Evolutionary conservation across 2,888 invertebrate genomes (phyloP).

Genomic region (Cheilosia scutellata): DNA sequence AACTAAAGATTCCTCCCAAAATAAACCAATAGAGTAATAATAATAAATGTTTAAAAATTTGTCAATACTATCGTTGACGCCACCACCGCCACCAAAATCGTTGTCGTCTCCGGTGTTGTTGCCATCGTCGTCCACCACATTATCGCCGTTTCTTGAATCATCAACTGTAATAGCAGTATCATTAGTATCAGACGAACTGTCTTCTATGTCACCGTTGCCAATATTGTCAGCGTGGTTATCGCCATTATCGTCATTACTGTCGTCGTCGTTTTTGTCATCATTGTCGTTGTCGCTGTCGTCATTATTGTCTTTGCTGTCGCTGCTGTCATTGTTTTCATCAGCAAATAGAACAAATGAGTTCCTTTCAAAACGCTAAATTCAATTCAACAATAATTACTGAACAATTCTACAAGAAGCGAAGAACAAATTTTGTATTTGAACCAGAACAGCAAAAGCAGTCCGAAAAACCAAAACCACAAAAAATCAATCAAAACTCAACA

Average conservation of each 20-base stretch:
- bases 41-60: constrained; percentile 66
- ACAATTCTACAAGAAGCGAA: constrained; percentile 46
- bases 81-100: constrained; percentile 35
- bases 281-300: constrained; percentile 18
- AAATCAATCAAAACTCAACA: constrained; percentile 74
- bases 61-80: constrained; percentile 33
- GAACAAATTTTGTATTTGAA: constrained; percentile 58
- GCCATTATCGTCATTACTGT: constrained; percentile 18
- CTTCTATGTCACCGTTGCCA: constrained; percentile 64
- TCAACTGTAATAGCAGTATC: constrained; percentile 28
- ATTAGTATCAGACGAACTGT: constrained; percentile 25
- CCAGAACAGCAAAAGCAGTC: constrained; percentile 25
- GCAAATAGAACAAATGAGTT: constrained; percentile 72
- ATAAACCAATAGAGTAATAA: constrained; percentile 14
- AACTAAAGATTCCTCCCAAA: constrained; percentile 6
- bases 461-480: constrained; percentile 25
- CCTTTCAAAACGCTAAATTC: constrained; percentile 69
- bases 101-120: constrained; percentile 54
- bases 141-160: constrained; percentile 29
- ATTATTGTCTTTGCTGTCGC: constrained; percentile 29
- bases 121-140: constrained; percentile 29
- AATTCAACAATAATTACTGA: constrained; percentile 54
- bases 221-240: constrained; percentile 45
- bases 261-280: constrained; percentile 4
- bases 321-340: constrained; percentile 66